Percentiles rank a stretch among this genome's conserved stretches.
phyloP scores from a whole-genome alignment of 2,797 vertebrate species.

The Oophaga sylvatica region DNA sequence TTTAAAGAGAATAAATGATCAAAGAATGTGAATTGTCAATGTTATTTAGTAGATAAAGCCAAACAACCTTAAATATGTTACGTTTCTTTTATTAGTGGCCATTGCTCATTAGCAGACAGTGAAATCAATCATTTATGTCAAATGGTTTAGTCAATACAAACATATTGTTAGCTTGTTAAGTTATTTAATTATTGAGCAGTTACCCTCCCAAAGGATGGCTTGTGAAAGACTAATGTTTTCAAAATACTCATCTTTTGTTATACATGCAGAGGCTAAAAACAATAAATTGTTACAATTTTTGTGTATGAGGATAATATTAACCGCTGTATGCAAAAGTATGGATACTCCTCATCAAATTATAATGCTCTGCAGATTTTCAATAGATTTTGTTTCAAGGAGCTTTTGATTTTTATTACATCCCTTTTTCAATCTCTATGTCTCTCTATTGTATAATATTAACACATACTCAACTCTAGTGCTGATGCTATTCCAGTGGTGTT shows the following conservation, averaged over 20 bases:
- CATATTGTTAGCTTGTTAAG: conserved; percentile 41
- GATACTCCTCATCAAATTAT: too few relatives aligned
- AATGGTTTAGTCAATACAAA: conserved; percentile 30
- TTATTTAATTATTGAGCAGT: conserved; percentile 25
- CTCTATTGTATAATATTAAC: too few relatives aligned
- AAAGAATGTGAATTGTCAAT: conserved; percentile 25
- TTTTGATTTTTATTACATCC: too few relatives aligned
- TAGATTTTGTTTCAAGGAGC: too few relatives aligned
- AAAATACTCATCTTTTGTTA: neutral
- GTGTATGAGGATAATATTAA: neutral
- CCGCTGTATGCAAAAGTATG: neutral
- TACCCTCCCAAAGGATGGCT: neutral
- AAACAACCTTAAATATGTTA: conserved; percentile 27
- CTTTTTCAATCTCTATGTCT: too few relatives aligned
- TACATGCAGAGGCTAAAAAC: neutral
- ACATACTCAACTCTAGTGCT: too few relatives aligned
- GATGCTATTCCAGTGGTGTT: too few relatives aligned
- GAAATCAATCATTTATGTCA: conserved; percentile 42
- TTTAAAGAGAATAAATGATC: conserved; percentile 1
- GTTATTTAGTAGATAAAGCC: conserved; percentile 24
- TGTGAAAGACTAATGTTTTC: conserved; percentile 3
- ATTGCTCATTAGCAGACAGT: conserved; percentile 24
- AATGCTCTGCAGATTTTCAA: too few relatives aligned
- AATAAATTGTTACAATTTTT: neutral
- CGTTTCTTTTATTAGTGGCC: neutral